phyloP scores from a whole-genome alignment of 2,888 invertebrate species.

The Ornithoptera alexandrae region DNA sequence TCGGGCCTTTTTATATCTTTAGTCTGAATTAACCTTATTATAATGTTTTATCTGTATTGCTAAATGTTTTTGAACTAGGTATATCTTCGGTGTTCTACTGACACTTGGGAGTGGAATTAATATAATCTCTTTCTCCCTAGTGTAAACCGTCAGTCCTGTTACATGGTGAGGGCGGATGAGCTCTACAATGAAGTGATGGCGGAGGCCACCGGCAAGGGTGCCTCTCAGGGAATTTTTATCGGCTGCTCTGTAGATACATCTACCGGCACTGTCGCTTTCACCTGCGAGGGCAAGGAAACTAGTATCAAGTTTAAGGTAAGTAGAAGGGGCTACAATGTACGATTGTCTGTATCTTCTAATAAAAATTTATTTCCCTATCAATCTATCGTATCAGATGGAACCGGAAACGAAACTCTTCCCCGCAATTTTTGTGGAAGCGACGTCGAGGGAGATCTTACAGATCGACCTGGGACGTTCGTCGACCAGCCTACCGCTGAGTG shows the following conservation, averaged over 20 bases:
- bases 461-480: conserved; percentile 97
- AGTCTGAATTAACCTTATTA: background rate
- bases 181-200: conserved; percentile 96
- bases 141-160: conserved; percentile 97
- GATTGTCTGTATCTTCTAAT: too few relatives aligned
- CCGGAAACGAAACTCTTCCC: conserved; percentile 98
- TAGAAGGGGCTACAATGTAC: too few relatives aligned
- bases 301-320: conserved; percentile 91
- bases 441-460: conserved; percentile 96
- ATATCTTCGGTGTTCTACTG: conserved; percentile 88
- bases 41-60: background rate
- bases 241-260: conserved; percentile 98
- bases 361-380: too few relatives aligned
- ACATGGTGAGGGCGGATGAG: conserved; percentile 98
- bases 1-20: background rate
- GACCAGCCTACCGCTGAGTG: conserved; percentile 95
- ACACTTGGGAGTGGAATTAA: conserved; percentile 32
- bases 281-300: conserved; percentile 98
- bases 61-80: conserved; percentile 59
- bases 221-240: conserved; percentile 97
- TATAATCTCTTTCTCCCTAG: conserved; percentile 60
- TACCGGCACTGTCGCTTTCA: conserved; percentile 95
- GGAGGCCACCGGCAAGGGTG: conserved; percentile 94
- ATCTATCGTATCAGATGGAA: conserved; percentile 87
- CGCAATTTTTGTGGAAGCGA: conserved; percentile 98